phyloP scores from a whole-genome alignment of 2,797 vertebrate species.

The Dromococcyx pavoninus region DNA sequence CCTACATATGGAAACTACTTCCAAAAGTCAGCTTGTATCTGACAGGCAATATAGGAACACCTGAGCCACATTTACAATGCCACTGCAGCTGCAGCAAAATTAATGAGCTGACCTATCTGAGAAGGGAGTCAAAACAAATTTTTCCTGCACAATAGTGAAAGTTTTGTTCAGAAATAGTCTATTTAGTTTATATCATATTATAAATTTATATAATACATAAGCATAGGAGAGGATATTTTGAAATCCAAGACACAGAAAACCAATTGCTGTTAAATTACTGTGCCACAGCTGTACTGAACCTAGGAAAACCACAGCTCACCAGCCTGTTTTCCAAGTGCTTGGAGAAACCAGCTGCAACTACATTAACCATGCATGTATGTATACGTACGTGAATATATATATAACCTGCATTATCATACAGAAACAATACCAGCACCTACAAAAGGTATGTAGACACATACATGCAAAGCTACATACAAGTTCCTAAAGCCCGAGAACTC shows the following conservation, averaged over 20 bases:
- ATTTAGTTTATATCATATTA: neutral
- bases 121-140: conserved; percentile 1
- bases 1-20: neutral
- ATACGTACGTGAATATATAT: neutral
- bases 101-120: conserved; percentile 33
- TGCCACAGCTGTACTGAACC: neutral
- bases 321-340: neutral
- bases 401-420: neutral
- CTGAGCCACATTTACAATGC: neutral
- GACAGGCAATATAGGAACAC: neutral
- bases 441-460: neutral
- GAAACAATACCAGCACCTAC: neutral
- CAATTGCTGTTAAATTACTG: neutral
- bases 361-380: neutral
- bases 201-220: neutral
- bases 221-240: neutral
- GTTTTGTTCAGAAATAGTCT: neutral
- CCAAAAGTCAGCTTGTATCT: neutral
- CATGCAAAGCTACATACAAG: accelerated
- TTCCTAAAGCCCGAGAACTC: accelerated
- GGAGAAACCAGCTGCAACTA: neutral
- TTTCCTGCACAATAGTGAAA: neutral
- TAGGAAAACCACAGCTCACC: neutral
- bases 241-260: neutral
- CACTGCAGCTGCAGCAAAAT: conserved; percentile 21